A percentile compares a stretch with the other conserved stretches of the same genome.
These are phyloP conservation scores for Drosophila lutescens DNA, from an alignment of 2,888 invertebrate species.

Conservation along the genomic window DNA sequence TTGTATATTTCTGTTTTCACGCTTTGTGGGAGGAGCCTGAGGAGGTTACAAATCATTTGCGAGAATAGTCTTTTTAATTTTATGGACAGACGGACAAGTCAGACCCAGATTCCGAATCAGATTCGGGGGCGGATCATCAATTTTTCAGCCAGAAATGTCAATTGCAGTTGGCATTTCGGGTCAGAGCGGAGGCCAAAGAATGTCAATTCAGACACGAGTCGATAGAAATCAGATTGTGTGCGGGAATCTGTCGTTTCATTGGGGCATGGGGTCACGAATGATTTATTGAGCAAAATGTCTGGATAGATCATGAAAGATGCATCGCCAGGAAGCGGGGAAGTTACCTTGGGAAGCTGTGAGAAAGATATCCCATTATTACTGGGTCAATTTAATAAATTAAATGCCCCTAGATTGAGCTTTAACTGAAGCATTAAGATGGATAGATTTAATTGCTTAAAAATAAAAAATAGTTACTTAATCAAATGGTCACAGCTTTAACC, in stretches of 20 bases:
- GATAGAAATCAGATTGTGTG: slow-evolving; percentile 49
- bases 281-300: slow-evolving; percentile 60
- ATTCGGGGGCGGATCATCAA: slow-evolving; percentile 56
- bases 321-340: slow-evolving; percentile 4
- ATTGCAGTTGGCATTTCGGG: slow-evolving; percentile 68
- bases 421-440: background rate
- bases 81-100: slow-evolving; percentile 34
- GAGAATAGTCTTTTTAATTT: slow-evolving; percentile 28
- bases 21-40: slow-evolving; percentile 7
- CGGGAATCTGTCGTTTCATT: slow-evolving; percentile 53
- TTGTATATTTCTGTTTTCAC: slow-evolving; percentile 27
- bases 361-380: slow-evolving; percentile 10
- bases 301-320: slow-evolving; percentile 47
- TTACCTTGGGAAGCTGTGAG: too few species aligned
- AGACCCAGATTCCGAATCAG: slow-evolving; percentile 14
- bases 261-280: slow-evolving; percentile 42
- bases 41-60: slow-evolving; percentile 37
- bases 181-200: slow-evolving; percentile 45
- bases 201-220: slow-evolving; percentile 47
- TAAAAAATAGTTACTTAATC: slow-evolving; percentile 8
- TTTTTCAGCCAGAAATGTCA: slow-evolving; percentile 66
- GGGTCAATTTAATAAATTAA: slow-evolving; percentile 20
- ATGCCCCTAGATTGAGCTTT: background rate
- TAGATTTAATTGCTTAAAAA: background rate
- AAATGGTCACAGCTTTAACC: slow-evolving; percentile 1